These are phyloP conservation scores for Ceratothoa steindachneri DNA, from an alignment of 2,888 invertebrate genomes.

Conservation along the genomic window DNA sequence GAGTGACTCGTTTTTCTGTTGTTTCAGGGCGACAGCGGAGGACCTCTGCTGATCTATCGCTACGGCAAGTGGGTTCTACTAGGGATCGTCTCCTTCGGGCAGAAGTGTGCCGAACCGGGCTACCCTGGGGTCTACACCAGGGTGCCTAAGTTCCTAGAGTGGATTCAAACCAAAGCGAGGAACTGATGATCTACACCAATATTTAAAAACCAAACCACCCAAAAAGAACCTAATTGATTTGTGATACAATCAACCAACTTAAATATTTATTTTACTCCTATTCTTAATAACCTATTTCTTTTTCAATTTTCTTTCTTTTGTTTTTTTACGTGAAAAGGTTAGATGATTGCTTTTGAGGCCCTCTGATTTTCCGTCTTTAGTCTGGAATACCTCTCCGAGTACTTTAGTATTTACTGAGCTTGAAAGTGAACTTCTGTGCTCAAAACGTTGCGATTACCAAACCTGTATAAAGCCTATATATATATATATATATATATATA, in stretches of 20 bases:
- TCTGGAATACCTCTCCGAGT: too few relatives aligned
- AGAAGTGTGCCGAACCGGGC: conserved; percentile 5
- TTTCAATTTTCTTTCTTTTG: too few relatives aligned
- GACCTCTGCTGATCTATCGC: neutral
- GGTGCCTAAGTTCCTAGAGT: conserved; percentile 1
- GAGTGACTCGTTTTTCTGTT: neutral
- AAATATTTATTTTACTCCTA: too few relatives aligned
- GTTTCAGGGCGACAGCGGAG: neutral
- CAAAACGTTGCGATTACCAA: too few relatives aligned
- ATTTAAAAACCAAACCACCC: neutral
- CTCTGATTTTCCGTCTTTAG: too few relatives aligned
- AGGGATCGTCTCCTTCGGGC: conserved; percentile 4
- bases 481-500: conserved; percentile 12
- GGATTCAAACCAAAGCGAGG: neutral
- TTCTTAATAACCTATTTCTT: too few relatives aligned
- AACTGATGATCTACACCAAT: neutral
- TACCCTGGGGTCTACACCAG: conserved; percentile 5
- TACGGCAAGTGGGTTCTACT: neutral
- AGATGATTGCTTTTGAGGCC: too few relatives aligned
- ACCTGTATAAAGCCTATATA: neutral
- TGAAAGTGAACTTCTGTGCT: too few relatives aligned
- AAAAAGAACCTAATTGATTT: too few relatives aligned
- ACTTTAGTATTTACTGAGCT: too few relatives aligned
- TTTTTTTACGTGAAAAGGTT: too few relatives aligned
- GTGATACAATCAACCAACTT: too few relatives aligned